A percentile compares a stretch with the other conserved stretches of the same genome.
These are phyloP conservation scores for Chironomus riparius DNA, from an alignment of 2,888 invertebrate genomes.

Conservation along the genomic window DNA sequence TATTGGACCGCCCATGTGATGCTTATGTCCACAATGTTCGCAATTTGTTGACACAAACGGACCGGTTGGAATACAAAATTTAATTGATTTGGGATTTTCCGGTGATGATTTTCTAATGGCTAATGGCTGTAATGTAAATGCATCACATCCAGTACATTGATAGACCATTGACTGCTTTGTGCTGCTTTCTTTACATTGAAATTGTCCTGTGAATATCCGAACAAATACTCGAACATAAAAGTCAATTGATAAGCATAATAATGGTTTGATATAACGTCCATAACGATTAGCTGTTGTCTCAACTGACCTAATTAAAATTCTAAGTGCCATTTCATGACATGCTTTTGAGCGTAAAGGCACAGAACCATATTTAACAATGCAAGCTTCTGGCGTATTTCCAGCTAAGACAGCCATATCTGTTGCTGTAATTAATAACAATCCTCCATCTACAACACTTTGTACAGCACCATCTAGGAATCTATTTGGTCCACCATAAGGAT, in stretches of 20 bases:
- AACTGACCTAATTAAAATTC: slow-evolving; percentile 84
- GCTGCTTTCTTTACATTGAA: slow-evolving; percentile 76
- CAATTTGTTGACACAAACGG: slow-evolving; percentile 61
- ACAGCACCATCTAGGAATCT: slow-evolving; percentile 86
- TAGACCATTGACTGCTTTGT: slow-evolving; percentile 81
- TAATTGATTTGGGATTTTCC: slow-evolving; percentile 49
- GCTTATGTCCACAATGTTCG: slow-evolving; percentile 62
- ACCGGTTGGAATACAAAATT: slow-evolving; percentile 58
- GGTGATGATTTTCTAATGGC: slow-evolving; percentile 53
- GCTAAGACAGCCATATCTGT: slow-evolving; percentile 96
- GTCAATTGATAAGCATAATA: slow-evolving; percentile 86
- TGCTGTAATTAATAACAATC: slow-evolving; percentile 86
- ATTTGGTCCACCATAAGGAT: slow-evolving; percentile 95
- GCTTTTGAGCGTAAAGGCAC: slow-evolving; percentile 74
- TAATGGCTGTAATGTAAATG: slow-evolving; percentile 65
- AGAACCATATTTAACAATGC: slow-evolving; percentile 84
- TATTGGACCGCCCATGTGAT: slow-evolving; percentile 86
- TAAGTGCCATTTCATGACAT: slow-evolving; percentile 95
- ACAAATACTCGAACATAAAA: slow-evolving; percentile 96
- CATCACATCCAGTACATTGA: slow-evolving; percentile 85
- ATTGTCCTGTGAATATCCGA: slow-evolving; percentile 66
- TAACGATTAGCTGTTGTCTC: slow-evolving; percentile 89
- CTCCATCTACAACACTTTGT: slow-evolving; percentile 69
- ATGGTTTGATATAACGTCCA: slow-evolving; percentile 82
- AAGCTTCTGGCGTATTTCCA: slow-evolving; percentile 91